Percentiles rank a stretch among this genome's conserved stretches.
These are phyloP conservation scores for Synaphobranchus kaupii DNA, from an alignment of 2,797 vertebrate species.

Conservation along the genomic window DNA sequence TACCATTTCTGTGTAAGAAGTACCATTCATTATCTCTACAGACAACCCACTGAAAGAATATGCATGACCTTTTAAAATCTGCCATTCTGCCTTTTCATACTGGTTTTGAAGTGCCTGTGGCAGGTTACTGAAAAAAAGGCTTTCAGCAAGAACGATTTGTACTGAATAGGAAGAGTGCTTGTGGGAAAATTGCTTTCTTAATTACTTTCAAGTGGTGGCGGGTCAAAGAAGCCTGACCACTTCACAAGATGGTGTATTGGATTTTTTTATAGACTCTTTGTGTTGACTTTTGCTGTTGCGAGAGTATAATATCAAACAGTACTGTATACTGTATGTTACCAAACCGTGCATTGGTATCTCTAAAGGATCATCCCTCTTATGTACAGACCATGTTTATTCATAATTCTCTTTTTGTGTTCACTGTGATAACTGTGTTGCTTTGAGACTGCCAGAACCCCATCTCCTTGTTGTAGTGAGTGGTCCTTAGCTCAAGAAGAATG, in stretches of 20 bases:
- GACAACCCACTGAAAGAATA: conserved; percentile 16
- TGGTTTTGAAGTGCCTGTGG: conserved; percentile 18
- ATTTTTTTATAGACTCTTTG: conserved; percentile 6
- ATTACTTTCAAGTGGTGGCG: conserved; percentile 9
- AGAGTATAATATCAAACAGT: not conserved
- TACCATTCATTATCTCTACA: conserved; percentile 2
- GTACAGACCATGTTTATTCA: not conserved
- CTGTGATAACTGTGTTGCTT: not conserved
- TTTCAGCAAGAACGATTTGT: conserved; percentile 17
- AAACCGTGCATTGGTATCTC: not conserved
- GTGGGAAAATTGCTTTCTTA: conserved; percentile 18
- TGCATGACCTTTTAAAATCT: conserved; percentile 25
- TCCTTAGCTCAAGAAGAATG: not conserved
- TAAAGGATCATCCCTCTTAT: not conserved
- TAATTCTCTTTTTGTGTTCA: not conserved
- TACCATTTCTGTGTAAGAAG: conserved; percentile 22
- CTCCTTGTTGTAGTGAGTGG: not conserved
- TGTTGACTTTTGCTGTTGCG: conserved; percentile 7
- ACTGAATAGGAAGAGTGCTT: conserved; percentile 10
- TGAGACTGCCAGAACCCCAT: not conserved
- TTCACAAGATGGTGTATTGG: conserved; percentile 8
- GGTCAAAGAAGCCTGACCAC: conserved; percentile 11
- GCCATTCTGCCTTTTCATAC: conserved; percentile 16
- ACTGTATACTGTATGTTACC: not conserved
- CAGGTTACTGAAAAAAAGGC: conserved; percentile 14